Evolutionary conservation across 2,888 invertebrate genomes (phyloP).

Genomic region (Nomada fucata): DNA sequence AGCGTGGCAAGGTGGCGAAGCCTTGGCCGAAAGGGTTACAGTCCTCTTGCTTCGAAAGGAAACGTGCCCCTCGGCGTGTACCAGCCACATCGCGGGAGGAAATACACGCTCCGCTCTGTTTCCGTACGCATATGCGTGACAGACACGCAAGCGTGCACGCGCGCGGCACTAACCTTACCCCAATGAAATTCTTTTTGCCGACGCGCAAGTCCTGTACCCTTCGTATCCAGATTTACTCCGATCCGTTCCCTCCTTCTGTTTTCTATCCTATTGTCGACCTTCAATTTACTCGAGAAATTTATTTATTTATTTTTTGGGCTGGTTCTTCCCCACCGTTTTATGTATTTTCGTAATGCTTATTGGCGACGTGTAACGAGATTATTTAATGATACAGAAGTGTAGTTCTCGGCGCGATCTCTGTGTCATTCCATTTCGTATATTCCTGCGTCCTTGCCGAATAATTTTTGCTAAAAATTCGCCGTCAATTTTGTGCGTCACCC

Average conservation of each 20-base stretch:
- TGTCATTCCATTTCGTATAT: no score
- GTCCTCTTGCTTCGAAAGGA: slow-evolving; percentile 48
- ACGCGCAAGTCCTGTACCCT: slow-evolving; percentile 9
- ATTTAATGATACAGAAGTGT: no score
- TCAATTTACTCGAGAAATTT: not conserved
- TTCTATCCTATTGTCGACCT: not conserved
- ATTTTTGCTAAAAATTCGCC: no score
- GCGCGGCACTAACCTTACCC: slow-evolving; percentile 72
- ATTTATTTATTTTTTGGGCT: not conserved
- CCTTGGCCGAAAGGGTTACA: slow-evolving; percentile 53
- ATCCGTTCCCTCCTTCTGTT: not conserved
- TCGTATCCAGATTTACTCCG: not conserved
- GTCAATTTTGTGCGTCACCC: no score
- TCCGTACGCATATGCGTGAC: slow-evolving; percentile 80
- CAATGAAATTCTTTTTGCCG: slow-evolving; percentile 56
- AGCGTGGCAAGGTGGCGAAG: not conserved
- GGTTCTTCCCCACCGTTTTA: not conserved
- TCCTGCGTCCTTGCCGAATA: no score
- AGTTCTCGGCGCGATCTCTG: no score
- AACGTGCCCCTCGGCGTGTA: slow-evolving; percentile 38
- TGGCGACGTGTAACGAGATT: no score
- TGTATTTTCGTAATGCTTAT: no score
- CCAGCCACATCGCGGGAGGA: slow-evolving; percentile 56
- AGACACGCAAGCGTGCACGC: slow-evolving; percentile 78
- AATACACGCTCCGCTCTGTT: slow-evolving; percentile 74